Evolutionary conservation across 2,888 invertebrate species (phyloP).

Genomic region (Folsomia candida): DNA sequence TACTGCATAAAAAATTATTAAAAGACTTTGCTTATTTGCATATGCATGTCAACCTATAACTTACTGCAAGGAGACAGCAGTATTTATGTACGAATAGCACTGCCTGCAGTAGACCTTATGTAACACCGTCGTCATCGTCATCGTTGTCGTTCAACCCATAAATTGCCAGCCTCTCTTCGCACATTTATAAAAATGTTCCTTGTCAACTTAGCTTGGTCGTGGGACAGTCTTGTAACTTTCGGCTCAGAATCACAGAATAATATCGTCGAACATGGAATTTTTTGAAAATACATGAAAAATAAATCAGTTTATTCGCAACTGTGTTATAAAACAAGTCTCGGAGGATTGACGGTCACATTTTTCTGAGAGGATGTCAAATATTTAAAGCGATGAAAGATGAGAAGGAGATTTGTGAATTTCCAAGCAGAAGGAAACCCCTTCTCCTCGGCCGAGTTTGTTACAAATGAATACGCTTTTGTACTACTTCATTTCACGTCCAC

Average conservation of each 20-base stretch:
- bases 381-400: background rate
- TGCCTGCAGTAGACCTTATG: no score
- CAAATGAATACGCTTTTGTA: background rate
- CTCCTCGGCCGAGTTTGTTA: background rate
- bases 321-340: background rate
- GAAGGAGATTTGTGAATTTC: background rate
- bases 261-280: background rate
- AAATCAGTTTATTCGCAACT: background rate
- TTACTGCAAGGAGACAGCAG: no score
- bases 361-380: background rate
- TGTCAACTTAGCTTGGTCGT: conserved; percentile 10
- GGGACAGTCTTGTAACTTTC: background rate
- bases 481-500: background rate
- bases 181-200: conserved; percentile 12
- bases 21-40: background rate
- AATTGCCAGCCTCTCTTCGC: conserved; percentile 5
- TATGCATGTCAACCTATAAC: background rate
- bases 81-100: no score
- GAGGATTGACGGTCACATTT: background rate
- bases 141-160: conserved; percentile 2
- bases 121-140: background rate
- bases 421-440: background rate
- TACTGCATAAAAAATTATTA: no score
- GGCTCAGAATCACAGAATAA: no score
- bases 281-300: background rate